Evolutionary conservation across 2,113 vertebrate species (phyloP).

Genomic region (Ictalurus punctatus): DNA sequence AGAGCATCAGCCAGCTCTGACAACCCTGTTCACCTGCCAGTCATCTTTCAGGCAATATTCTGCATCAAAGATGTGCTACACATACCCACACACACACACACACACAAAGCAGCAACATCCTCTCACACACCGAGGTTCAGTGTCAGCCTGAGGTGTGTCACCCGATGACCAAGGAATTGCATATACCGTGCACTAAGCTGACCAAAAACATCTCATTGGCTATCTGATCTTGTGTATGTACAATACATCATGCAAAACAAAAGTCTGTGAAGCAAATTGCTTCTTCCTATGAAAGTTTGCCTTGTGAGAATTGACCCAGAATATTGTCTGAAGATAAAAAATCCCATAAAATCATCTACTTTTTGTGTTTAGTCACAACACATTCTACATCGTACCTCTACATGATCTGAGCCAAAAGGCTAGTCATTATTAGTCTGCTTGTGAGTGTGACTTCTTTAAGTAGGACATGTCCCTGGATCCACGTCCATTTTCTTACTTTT

Average conservation of each 20-base stretch:
- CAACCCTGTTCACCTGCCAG: conserved; percentile 5
- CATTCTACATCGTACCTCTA: conserved; percentile 49
- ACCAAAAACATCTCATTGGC: not conserved
- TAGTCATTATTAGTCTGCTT: not conserved
- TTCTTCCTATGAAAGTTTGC: not conserved
- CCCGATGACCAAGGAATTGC: not conserved
- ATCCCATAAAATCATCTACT: conserved; percentile 35
- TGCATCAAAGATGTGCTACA: not conserved
- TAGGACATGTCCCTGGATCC: not conserved
- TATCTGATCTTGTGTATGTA: not conserved
- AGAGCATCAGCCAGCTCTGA: conserved; percentile 19
- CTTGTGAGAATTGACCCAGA: not conserved
- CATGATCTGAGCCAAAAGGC: conserved; percentile 46
- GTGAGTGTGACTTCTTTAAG: not conserved
- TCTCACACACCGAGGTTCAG: not conserved
- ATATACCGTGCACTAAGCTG: not conserved
- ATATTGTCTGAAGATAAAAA: conserved; percentile 28
- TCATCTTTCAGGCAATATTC: conserved; percentile 39
- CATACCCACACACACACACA: not conserved
- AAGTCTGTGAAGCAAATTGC: not conserved
- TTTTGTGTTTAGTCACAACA: conserved; percentile 11
- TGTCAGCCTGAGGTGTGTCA: not conserved
- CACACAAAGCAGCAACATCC: not conserved
- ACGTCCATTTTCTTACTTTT: not conserved
- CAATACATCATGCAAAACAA: not conserved